phyloP scores from a whole-genome alignment of 2,797 vertebrate genomes.

The Leptatherina wallacei region DNA sequence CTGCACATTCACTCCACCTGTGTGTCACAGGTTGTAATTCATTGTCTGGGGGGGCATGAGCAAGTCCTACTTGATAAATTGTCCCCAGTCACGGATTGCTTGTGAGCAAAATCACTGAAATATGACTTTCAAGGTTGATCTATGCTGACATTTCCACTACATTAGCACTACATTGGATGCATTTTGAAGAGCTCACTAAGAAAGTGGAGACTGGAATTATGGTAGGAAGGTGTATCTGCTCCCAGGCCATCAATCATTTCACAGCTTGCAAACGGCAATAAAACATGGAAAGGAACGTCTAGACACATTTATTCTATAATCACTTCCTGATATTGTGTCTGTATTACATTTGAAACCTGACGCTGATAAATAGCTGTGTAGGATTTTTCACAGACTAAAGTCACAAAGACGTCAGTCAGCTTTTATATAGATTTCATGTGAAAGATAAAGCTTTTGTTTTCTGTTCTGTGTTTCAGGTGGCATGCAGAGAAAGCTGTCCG shows the following conservation, averaged over 20 bases:
- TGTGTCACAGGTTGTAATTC: conserved; percentile 71
- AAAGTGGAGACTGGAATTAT: conserved; percentile 47
- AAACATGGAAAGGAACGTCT: conserved; percentile 44
- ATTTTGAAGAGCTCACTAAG: conserved; percentile 62
- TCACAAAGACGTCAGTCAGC: neutral
- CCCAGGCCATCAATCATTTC: conserved; percentile 57
- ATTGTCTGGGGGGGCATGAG: conserved; percentile 63
- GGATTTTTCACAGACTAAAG: conserved; percentile 11
- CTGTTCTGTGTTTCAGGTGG: conserved; percentile 84
- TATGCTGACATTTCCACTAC: conserved; percentile 80
- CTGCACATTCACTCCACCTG: conserved; percentile 46
- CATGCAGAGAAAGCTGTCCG: conserved; percentile 98
- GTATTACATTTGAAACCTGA: conserved; percentile 38
- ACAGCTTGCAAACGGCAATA: conserved; percentile 51
- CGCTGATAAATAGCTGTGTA: conserved; percentile 25
- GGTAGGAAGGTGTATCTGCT: conserved; percentile 41
- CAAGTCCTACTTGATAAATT: conserved; percentile 71
- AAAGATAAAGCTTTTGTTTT: neutral
- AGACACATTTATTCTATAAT: conserved; percentile 44
- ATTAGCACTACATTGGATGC: conserved; percentile 73
- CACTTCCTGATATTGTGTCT: conserved; percentile 20
- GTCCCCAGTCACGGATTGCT: conserved; percentile 69
- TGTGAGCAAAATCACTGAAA: conserved; percentile 78
- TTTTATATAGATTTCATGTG: neutral
- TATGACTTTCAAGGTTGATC: conserved; percentile 81